Evolutionary conservation across 2,113 vertebrate species (phyloP).

Genomic region (Clarias gariepinus): DNA sequence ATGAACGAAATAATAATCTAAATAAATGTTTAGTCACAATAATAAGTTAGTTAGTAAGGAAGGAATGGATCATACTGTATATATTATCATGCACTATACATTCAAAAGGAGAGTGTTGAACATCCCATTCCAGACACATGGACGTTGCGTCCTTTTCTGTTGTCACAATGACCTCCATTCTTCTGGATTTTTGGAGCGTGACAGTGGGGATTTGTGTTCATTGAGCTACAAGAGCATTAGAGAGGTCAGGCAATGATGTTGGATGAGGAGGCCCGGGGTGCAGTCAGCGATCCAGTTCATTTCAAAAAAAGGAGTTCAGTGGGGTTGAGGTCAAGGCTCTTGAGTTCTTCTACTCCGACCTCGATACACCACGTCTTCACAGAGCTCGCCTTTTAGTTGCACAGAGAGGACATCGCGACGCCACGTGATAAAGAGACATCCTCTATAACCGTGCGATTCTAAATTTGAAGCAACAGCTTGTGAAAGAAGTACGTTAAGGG

Average conservation of each 20-base stretch:
- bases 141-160: not conserved
- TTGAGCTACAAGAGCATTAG: not conserved
- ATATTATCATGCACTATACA: not conserved
- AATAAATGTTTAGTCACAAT: not conserved
- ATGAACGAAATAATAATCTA: not conserved
- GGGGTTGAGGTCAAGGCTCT: not conserved
- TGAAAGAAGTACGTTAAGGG: not conserved
- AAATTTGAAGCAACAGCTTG: not conserved
- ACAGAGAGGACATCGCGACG: not conserved
- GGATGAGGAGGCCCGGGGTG: not conserved
- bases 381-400: not conserved
- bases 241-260: not conserved
- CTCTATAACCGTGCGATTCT: no score
- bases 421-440: no score
- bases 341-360: not conserved
- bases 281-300: not conserved
- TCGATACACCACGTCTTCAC: not conserved
- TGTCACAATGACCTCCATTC: not conserved
- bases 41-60: not conserved
- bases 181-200: not conserved
- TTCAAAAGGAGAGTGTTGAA: not conserved
- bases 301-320: not conserved
- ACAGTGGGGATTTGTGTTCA: not conserved
- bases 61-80: no score
- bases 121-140: not conserved